Base-by-base conservation (phyloP, 2,113 vertebrate species). In the Catharus fuscescens region DNA sequence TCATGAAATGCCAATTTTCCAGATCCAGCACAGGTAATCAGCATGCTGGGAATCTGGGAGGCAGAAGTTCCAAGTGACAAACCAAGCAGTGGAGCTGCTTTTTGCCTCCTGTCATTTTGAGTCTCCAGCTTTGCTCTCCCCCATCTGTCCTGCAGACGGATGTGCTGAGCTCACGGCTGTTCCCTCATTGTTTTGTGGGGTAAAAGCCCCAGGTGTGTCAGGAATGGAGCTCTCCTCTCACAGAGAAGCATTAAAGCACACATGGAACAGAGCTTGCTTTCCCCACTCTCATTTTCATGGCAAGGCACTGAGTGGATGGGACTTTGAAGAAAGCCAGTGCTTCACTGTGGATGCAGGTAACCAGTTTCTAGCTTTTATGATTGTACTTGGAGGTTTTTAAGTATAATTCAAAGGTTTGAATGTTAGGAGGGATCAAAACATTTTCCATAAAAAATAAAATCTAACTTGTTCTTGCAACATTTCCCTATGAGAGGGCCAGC, bases 41-140 rank as follows among this genome's bases (percentile, higher is more conserved):
- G 48, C 80, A 72, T 1, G 0, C 12, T 8, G 44, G 40, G 34
- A 28, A 44, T 3, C 2, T 2, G 31, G n/a, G 31, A 42, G 29
- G 64, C 45, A 60, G 20, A 19, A 73, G 17, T 17, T 45, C n/a
- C 83, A 45, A 9, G 26, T 18, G 45, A 28, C n/a, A 69, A 64
- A 52, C 9, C 65, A 78, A 78, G 32, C 19, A 24, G 5, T 9
- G 44, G 4, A 31, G 47, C 36, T 67, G 65, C 34, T 57, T 65
- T 67, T 34, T 47, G 36, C 60, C 83, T 65, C 10, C 5, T 17
- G 28, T 16, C 4, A 16, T 29, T 64, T 32, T 15, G 61, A 50
- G 29, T 23, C 29, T 65, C 34, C 57, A 52, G n/a, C 45, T 80
- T 19, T 34, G n/a, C 25, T 20, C 19, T 44, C 28, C 36, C 20